Base-by-base conservation (phyloP, 2,888 invertebrate species). In the Hypercompe scribonia region DNA sequence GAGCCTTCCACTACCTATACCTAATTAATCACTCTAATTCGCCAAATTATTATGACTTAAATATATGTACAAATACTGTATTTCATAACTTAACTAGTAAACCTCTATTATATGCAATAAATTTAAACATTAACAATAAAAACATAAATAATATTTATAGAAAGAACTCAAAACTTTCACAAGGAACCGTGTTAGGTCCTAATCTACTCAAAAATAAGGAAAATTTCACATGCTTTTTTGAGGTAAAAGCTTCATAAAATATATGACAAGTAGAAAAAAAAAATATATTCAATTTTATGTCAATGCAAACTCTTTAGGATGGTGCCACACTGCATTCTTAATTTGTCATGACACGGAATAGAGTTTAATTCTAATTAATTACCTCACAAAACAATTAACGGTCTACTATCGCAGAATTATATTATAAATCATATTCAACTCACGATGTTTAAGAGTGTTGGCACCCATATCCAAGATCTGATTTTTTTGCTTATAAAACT, bases 381-480 rank as follows among this genome's bases (percentile, higher is more conserved):
- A 15, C 13, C 42, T 15, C 42, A 1, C 15, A 50, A 50, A 50
- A 50, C 50, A 50, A 42, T 15, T 42, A 46, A 3, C 18, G 46
- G 21, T 46, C 7, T 50, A 50, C 50, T 21, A 7, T 7, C 2
- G 5, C 1, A 24, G 8, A 50, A 8, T 7, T n/a, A 54, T n/a
- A 8, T 7, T n/a, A 54, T n/a, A 54, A 54, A 61, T 61, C 2
- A 31, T 34, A 34, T 15, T 71, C 21, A 28, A 92, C 93, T 93
- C 72, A 95, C 95, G 80, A 71, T 94, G 91, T 73, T 94, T 93
- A 21, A 93, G 76, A 8, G 89, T 86, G 46, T 89, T 82, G 42
- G 90, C 85, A 3, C 76, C 86, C 70, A 61, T 61, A 8, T 88
- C 90, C 75, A 92, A 84, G 0, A 87, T 77, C 42, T 92, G 91